Evolutionary conservation across 2,113 vertebrate species (phyloP), one percentile per base, ranked within the genome.

Genomic region (Phoxinus phoxinus): DNA sequence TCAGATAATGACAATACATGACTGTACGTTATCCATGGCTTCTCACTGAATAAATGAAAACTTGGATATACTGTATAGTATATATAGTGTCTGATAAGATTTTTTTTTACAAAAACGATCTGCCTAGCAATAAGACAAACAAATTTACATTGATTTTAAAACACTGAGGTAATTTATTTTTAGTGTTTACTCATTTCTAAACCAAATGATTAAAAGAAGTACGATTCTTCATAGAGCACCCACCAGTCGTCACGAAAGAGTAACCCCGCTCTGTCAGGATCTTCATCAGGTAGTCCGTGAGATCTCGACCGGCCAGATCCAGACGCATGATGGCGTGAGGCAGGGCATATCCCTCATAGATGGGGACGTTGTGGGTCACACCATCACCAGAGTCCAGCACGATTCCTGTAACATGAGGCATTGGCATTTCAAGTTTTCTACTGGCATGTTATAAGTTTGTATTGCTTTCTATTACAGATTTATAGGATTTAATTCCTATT

Each of bases 211-310:
- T 4, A 15, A 51, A 51, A 51, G 1, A 51, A 51, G 23, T 15
- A 13, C 25, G 21, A n/a, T 74, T 73, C 9, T 25, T 32, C 2
- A 6, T 9, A 56, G 53, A 23, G 46, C 3, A 76, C 74, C 86
- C 94, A 98, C 98, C 98, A 11, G 98, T 99, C 86, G 98, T 99
- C 90, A 99, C 97, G 1, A 99, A 99, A 41, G 96, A 97, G 91
- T 99, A 99, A 92, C 98, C 98, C 89, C 98, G 96, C 94, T 99
- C 98, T 0, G 98, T 99, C 90, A 99, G 96, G 93, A 99, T 99
- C 94, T 99, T 99, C 98, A 99, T 99, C 95, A 99, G 96, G 96
- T 99, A 99, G 96, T 99, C 98, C 0, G 98, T 99, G 90, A 99
- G 95, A 92, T 99, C 98, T 0, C 98, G 97, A 86, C 98, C 97